These are phyloP conservation scores for Lingula anatina DNA, from an alignment of 2,888 invertebrate genomes.

Conservation along the genomic window DNA sequence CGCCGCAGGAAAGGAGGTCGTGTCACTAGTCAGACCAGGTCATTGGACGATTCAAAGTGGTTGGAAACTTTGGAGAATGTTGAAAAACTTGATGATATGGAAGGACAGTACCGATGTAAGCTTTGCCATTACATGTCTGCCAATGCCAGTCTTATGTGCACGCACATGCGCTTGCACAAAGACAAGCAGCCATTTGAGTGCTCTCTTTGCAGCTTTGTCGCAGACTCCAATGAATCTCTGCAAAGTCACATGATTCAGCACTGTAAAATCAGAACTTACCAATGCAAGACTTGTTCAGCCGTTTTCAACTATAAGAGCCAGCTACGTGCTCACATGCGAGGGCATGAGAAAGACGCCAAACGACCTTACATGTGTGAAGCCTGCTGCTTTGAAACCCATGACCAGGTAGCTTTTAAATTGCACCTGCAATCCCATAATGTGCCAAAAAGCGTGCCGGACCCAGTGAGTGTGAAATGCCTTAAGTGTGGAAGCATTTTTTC, in stretches of 20 bases:
- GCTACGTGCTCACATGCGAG: slow-evolving; percentile 47
- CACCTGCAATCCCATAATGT: slow-evolving; percentile 10
- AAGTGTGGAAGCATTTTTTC: neutral
- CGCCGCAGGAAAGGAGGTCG: slow-evolving; percentile 27
- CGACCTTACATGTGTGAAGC: slow-evolving; percentile 21
- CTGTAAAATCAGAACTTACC: slow-evolving; percentile 43
- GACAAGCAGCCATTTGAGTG: slow-evolving; percentile 45
- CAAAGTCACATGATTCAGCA: slow-evolving; percentile 49
- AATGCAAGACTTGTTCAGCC: slow-evolving; percentile 41
- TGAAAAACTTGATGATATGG: slow-evolving; percentile 28
- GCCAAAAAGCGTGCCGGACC: neutral
- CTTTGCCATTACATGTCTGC: slow-evolving; percentile 43
- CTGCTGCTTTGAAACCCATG: slow-evolving; percentile 39
- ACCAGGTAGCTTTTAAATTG: slow-evolving; percentile 19
- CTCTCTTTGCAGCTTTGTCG: slow-evolving; percentile 42
- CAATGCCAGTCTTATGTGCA: slow-evolving; percentile 26
- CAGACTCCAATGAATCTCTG: slow-evolving; percentile 34
- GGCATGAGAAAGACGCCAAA: slow-evolving; percentile 39
- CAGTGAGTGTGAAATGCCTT: too few relatives aligned
- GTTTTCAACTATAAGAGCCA: slow-evolving; percentile 48
- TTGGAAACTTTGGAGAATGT: slow-evolving; percentile 31
- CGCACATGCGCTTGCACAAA: slow-evolving; percentile 45
- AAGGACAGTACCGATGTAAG: slow-evolving; percentile 35
- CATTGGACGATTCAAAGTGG: slow-evolving; percentile 23
- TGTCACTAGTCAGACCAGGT: neutral